phyloP scores from a whole-genome alignment of 2,888 invertebrate species.

The Hymenopus coronatus region DNA sequence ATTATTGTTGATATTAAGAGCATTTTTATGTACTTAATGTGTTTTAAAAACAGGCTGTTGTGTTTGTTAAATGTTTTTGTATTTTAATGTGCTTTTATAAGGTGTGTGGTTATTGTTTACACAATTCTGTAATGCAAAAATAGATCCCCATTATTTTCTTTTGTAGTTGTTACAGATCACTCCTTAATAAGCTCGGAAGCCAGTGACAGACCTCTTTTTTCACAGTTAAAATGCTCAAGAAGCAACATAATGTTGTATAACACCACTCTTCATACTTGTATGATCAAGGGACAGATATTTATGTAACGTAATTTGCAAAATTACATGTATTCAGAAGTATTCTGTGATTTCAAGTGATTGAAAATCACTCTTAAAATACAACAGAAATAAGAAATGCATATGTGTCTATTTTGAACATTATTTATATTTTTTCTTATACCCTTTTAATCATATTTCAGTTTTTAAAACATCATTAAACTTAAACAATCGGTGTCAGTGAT shows the following conservation, averaged over 20 bases:
- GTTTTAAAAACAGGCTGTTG: not conserved
- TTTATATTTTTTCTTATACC: not conserved
- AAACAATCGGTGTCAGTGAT: too few species aligned
- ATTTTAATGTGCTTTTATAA: not conserved
- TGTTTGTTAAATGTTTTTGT: not conserved
- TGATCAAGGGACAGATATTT: not conserved
- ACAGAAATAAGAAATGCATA: not conserved
- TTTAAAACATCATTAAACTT: too few species aligned
- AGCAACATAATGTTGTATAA: not conserved
- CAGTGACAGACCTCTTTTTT: not conserved
- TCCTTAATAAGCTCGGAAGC: not conserved
- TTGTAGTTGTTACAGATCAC: not conserved
- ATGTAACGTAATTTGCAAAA: not conserved
- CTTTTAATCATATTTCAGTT: too few species aligned
- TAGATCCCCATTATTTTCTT: not conserved
- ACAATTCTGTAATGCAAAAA: not conserved
- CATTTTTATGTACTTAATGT: not conserved
- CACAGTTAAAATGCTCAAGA: not conserved
- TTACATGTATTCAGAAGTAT: not conserved
- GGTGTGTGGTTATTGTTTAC: not conserved
- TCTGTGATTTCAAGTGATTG: not conserved
- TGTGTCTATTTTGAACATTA: not conserved
- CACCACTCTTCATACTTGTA: not conserved
- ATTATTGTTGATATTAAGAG: not conserved
- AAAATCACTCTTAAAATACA: not conserved